Base-by-base conservation (phyloP, 2,797 vertebrate genomes). In the Sylvia borin region DNA sequence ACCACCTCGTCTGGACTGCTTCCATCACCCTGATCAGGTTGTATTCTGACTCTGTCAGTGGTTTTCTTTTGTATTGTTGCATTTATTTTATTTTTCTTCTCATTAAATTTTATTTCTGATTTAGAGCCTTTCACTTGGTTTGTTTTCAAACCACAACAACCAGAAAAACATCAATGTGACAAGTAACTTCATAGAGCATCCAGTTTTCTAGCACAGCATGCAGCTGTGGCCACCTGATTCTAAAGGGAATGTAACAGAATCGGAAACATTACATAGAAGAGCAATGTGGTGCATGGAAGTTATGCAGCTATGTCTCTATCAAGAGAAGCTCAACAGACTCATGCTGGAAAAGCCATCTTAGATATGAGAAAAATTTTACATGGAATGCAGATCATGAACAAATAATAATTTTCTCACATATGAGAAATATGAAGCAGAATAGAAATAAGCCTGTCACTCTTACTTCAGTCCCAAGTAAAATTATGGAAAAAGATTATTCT, bases 241-340 rank as follows among this genome's bases (percentile, higher is more conserved):
- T 40, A 74, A 77, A 62, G 14, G 40, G n/a, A 86, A 74, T 2
- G 3, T 12, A 67, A 58, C 9, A 92, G 16, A 77, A 87, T 17
- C 16, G 22, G 20, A 67, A 70, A 40, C 2, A 1, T 34, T 54
- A 51, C 22, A 70, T 47, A 76, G 40, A 58, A 62, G 11, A 84
- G 19, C 27, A 71, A 20, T 5, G 22, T 13, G 0, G 0, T 7
- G 9, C 32, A 60, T 22, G 10, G 51, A 91, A 62, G 36, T 74
- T 60, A 58, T 1, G 16, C 43, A 80, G 21, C 36, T 34, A 51
- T 16, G 7, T 60, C 43, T n/a, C 2, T 10, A 31, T 3, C 0
- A 0, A n/a, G 27, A 80, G 45, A 84, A 55, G 36, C 20, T 86
- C 48, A 92, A 34, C 13, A 58, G n/a, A 38, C 7, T 82, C 22